phyloP scores from a whole-genome alignment of 2,888 invertebrate genomes.

The Phragmatobia fuliginosa region DNA sequence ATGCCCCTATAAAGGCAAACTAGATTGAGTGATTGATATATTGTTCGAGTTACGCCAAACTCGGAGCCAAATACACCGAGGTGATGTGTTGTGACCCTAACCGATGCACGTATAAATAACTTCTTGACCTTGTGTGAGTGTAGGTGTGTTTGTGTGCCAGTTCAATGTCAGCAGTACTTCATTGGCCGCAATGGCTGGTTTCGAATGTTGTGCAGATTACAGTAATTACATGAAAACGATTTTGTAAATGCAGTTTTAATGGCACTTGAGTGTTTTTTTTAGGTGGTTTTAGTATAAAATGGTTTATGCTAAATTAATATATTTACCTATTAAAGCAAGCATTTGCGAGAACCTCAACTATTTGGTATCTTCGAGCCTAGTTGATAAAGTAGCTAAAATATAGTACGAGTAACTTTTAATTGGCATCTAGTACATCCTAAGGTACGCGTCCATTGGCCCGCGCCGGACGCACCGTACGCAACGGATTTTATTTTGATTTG shows the following conservation, averaged over 20 bases:
- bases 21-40: slow-evolving; percentile 18
- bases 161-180: slow-evolving; percentile 37
- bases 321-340: too few relatives aligned
- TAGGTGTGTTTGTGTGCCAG: slow-evolving; percentile 8
- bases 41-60: slow-evolving; percentile 29
- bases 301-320: neutral
- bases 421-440: too few relatives aligned
- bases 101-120: slow-evolving; percentile 21
- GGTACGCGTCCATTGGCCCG: too few relatives aligned
- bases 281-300: neutral
- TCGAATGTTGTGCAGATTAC: neutral
- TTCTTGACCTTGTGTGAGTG: slow-evolving; percentile 26
- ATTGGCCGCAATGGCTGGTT: neutral
- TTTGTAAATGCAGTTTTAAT: neutral
- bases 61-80: slow-evolving; percentile 20
- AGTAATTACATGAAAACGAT: too few relatives aligned
- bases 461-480: too few relatives aligned
- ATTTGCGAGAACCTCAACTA: neutral
- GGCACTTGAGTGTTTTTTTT: neutral
- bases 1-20: neutral
- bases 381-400: neutral
- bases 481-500: too few relatives aligned
- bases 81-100: slow-evolving; percentile 26
- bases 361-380: neutral
- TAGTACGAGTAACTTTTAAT: neutral